These are phyloP conservation scores for Urechis unicinctus DNA, from an alignment of 2,888 invertebrate species.

Conservation along the genomic window DNA sequence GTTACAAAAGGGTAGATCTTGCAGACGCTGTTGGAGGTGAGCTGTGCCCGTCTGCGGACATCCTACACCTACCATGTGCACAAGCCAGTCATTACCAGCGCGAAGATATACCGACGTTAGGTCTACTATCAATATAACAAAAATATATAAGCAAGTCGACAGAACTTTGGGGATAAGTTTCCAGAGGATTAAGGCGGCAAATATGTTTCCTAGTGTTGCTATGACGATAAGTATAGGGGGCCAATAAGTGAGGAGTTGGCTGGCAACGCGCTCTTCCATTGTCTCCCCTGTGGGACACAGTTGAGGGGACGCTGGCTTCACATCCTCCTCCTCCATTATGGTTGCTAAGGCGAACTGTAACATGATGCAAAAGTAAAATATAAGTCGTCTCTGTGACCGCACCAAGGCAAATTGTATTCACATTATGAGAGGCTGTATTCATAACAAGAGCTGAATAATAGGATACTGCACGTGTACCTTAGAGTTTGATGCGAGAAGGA, in stretches of 20 bases:
- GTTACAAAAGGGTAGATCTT: constrained; percentile 40
- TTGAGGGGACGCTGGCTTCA: not conserved
- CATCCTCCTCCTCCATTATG: too few species aligned
- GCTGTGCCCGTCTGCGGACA: constrained; percentile 5
- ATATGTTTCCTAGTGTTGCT: constrained; percentile 35
- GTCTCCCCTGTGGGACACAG: not conserved
- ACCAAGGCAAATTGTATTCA: too few species aligned
- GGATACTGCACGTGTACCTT: too few species aligned
- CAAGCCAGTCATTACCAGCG: constrained; percentile 40
- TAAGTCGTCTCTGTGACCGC: too few species aligned
- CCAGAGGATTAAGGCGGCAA: constrained; percentile 23
- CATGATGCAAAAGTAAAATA: too few species aligned
- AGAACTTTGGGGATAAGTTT: constrained; percentile 34
- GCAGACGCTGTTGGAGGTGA: constrained; percentile 1
- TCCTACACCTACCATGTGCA: constrained; percentile 17
- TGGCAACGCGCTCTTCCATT: not conserved
- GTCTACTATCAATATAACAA: constrained; percentile 32
- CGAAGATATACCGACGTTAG: constrained; percentile 35
- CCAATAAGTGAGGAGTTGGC: constrained; percentile 18
- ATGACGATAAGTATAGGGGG: constrained; percentile 33
- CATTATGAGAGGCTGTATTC: too few species aligned
- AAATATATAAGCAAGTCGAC: constrained; percentile 43
- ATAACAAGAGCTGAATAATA: too few species aligned
- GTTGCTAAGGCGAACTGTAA: too few species aligned
- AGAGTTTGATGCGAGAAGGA: too few species aligned